Evolutionary conservation across 2,797 vertebrate species (phyloP).

Genomic region (Limnodromus scolopaceus): DNA sequence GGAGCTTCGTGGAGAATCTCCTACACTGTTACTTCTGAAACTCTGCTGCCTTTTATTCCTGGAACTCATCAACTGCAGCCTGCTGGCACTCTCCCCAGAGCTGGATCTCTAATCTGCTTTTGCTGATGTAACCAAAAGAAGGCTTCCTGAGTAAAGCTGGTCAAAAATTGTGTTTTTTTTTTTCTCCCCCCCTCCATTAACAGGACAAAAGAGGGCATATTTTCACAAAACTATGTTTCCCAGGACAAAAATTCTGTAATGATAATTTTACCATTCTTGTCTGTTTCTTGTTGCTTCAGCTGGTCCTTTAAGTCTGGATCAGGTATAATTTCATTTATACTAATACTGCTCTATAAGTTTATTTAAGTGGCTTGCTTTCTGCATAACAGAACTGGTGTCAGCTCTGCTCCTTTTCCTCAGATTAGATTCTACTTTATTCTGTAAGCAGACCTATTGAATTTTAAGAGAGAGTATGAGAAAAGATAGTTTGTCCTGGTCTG

Average conservation of each 20-base stretch:
- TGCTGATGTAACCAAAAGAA: constrained; percentile 33
- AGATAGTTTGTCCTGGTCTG: not conserved
- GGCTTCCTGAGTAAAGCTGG: constrained; percentile 24
- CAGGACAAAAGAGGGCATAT: not conserved
- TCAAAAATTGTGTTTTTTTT: not conserved
- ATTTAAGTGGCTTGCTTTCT: constrained; percentile 4
- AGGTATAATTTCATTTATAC: not conserved
- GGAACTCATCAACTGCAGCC: constrained; percentile 37
- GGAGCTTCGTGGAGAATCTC: constrained; percentile 15
- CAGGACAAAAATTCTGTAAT: not conserved
- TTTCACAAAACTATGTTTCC: not conserved
- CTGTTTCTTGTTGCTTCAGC: not conserved
- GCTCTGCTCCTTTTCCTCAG: not conserved
- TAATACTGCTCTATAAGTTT: not conserved
- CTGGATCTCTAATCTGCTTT: constrained; percentile 47
- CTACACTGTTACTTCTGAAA: constrained; percentile 16
- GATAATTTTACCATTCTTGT: not conserved
- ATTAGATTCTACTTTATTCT: not conserved
- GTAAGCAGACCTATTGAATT: not conserved
- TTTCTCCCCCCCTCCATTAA: not conserved
- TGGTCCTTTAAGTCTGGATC: not conserved
- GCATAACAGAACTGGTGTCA: not conserved
- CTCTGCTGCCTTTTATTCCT: constrained; percentile 50
- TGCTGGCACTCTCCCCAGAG: constrained; percentile 42
- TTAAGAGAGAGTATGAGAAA: not conserved